These are phyloP conservation scores for Oncorhynchus gorbuscha DNA, from an alignment of 2,113 vertebrate species.

Conservation along the genomic window DNA sequence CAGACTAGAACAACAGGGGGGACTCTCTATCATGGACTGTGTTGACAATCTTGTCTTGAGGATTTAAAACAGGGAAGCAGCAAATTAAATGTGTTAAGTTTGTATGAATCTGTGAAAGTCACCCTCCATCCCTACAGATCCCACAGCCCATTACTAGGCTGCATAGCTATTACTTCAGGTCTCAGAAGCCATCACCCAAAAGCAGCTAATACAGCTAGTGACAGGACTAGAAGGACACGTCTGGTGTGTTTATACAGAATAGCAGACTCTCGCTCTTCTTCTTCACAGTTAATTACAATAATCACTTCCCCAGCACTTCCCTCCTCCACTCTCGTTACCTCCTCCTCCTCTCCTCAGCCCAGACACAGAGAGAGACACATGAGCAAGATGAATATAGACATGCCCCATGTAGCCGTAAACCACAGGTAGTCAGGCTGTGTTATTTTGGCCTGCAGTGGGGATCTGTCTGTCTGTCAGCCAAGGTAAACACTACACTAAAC, in stretches of 20 bases:
- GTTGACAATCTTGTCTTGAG: too few relatives aligned
- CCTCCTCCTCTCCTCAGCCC: not conserved
- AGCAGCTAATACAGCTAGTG: not conserved
- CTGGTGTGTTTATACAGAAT: not conserved
- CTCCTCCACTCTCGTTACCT: constrained; percentile 35
- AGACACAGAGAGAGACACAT: not conserved
- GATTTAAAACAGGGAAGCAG: too few relatives aligned
- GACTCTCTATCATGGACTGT: too few relatives aligned
- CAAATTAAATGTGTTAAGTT: too few relatives aligned
- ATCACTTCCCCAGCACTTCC: constrained; percentile 33
- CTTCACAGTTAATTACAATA: constrained; percentile 43
- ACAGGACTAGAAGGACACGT: not conserved
- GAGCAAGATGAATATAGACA: not conserved
- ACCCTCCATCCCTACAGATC: too few relatives aligned
- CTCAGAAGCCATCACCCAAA: not conserved
- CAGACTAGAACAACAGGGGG: too few relatives aligned
- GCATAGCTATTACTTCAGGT: not conserved
- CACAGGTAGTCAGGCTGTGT: constrained; percentile 54
- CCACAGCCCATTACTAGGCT: too few relatives aligned
- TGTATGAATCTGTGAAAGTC: too few relatives aligned
- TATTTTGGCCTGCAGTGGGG: constrained; percentile 45
- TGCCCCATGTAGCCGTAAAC: constrained; percentile 27
- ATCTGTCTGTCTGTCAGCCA: constrained; percentile 24
- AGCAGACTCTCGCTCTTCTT: not conserved
- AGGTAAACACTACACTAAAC: constrained; percentile 55